These are phyloP conservation scores for Cephalotes varians DNA, from an alignment of 2,888 invertebrate species.

Conservation along the genomic window DNA sequence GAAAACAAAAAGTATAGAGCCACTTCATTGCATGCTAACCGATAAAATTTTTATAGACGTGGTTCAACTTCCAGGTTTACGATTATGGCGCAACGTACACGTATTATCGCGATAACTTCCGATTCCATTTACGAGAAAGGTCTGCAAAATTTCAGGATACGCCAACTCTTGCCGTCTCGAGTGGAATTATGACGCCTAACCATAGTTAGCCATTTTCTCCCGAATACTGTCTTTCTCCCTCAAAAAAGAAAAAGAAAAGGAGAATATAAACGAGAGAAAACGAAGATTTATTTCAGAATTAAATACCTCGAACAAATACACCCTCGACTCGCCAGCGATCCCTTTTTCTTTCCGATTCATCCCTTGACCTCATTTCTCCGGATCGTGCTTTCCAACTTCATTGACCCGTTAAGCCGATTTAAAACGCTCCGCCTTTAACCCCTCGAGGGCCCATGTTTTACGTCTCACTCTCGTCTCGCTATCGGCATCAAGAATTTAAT, in stretches of 20 bases:
- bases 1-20: conserved; percentile 11
- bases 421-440: conserved; percentile 29
- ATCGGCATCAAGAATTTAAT: conserved; percentile 3
- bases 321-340: conserved; percentile 21
- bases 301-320: conserved; percentile 62
- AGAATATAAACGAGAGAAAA: neutral
- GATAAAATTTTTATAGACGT: conserved; percentile 22
- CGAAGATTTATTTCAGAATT: conserved; percentile 65
- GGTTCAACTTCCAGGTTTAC: neutral
- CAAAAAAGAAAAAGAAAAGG: neutral
- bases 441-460: conserved; percentile 3
- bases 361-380: conserved; percentile 52
- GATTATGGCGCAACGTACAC: neutral
- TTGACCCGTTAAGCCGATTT: conserved; percentile 55
- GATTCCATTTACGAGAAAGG: conserved; percentile 28
- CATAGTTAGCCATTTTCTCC: conserved; percentile 33
- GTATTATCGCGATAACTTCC: conserved; percentile 40
- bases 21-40: neutral
- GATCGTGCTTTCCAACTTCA: conserved; percentile 42
- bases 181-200: conserved; percentile 35
- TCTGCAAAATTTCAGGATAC: conserved; percentile 31
- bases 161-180: conserved; percentile 37
- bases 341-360: conserved; percentile 27
- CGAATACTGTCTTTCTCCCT: conserved; percentile 26
- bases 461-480: conserved; percentile 25